phyloP scores from a whole-genome alignment of 2,888 invertebrate species.

The Andrena bicolor region DNA sequence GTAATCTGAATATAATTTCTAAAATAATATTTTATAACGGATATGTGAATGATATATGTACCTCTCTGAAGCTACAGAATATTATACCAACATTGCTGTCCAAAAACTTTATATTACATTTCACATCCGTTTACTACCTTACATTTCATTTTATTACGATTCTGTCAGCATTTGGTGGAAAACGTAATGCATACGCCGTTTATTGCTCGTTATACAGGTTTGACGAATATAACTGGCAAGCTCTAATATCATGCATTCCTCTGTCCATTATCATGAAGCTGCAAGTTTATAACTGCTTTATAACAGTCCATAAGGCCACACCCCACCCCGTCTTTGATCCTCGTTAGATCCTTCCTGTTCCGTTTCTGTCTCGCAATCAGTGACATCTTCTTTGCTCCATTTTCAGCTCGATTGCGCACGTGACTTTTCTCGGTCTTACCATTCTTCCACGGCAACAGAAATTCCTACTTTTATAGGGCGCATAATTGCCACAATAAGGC shows the following conservation, averaged over 20 bases:
- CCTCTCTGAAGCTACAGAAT: too few species aligned
- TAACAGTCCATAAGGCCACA: background rate
- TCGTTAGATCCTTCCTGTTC: slow-evolving; percentile 40
- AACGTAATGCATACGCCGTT: background rate
- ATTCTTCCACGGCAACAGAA: slow-evolving; percentile 1
- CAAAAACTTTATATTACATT: too few species aligned
- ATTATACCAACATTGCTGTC: too few species aligned
- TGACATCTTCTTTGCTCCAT: slow-evolving; percentile 43
- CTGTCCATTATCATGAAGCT: slow-evolving; percentile 3
- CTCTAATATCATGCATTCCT: background rate
- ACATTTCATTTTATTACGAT: too few species aligned
- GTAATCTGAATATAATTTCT: too few species aligned
- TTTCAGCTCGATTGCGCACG: slow-evolving; percentile 56
- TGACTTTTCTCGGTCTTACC: slow-evolving; percentile 37
- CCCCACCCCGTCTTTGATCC: slow-evolving; percentile 14
- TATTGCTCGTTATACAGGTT: background rate
- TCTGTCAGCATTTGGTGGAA: background rate
- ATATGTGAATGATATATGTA: too few species aligned
- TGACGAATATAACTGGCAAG: background rate
- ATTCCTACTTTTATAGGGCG: slow-evolving; percentile 37
- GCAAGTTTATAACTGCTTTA: slow-evolving; percentile 31
- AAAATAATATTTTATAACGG: too few species aligned
- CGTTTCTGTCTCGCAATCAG: slow-evolving; percentile 47
- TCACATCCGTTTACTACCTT: too few species aligned
- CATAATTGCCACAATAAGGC: slow-evolving; percentile 46